Evolutionary conservation across 92 coral and sea anemone species (phyloP).

Genomic region (Muricea muricata): DNA sequence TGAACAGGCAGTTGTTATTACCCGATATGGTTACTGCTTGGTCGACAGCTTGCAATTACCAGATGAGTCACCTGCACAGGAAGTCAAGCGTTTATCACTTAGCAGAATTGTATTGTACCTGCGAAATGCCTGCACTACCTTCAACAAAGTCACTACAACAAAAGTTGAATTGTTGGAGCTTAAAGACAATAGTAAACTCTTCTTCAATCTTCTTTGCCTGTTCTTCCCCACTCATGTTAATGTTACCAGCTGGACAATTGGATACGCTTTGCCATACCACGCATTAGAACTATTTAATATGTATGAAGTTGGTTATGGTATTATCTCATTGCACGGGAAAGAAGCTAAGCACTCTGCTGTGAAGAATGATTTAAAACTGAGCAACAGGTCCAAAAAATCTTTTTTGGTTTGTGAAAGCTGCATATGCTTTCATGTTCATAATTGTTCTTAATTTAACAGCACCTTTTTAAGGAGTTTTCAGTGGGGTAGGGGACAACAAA

Average conservation of each 20-base stretch:
- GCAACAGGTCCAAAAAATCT: conserved; percentile 56
- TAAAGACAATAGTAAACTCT: conserved; percentile 62
- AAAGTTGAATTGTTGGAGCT: conserved; percentile 49
- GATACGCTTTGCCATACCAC: conserved; percentile 68
- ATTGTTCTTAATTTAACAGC: neutral
- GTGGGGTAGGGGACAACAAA: too few species aligned
- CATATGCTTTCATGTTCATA: neutral
- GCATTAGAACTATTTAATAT: conserved; percentile 41
- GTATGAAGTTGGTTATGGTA: conserved; percentile 21
- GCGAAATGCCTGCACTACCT: conserved; percentile 33
- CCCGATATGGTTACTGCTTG: conserved; percentile 35
- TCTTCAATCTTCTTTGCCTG: conserved; percentile 62
- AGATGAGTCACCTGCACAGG: conserved; percentile 17
- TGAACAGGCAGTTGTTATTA: conserved; percentile 24
- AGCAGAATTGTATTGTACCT: conserved; percentile 29
- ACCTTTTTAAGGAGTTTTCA: too few species aligned
- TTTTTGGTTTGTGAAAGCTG: neutral
- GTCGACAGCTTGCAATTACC: conserved; percentile 5
- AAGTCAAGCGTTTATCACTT: conserved; percentile 25
- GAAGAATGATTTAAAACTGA: conserved; percentile 57
- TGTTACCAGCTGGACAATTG: conserved; percentile 66
- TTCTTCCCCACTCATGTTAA: conserved; percentile 63
- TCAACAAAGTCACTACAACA: conserved; percentile 62
- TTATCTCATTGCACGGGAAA: conserved; percentile 66
- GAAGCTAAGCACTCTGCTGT: conserved; percentile 66